A percentile compares a stretch with the other conserved stretches of the same genome.
Conservation (phyloP, 1,140 invertebrate genomes). For the Sesamia nonagrioides region DNA sequence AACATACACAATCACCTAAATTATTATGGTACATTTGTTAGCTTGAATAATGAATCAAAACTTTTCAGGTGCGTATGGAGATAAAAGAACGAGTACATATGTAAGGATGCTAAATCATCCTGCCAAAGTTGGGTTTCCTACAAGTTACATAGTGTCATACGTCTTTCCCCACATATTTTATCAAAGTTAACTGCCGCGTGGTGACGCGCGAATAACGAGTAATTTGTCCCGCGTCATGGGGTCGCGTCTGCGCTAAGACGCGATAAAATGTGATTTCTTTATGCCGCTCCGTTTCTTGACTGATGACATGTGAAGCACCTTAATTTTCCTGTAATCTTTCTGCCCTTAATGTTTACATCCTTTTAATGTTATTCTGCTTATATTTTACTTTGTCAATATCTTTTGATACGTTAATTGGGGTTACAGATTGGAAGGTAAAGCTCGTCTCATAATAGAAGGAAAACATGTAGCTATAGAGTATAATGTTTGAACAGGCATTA, state of each 20-base stretch:
- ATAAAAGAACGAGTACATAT: not conserved
- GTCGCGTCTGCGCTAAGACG: not conserved
- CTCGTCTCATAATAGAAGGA: too few species aligned
- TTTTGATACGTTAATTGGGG: not conserved
- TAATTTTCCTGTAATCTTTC: not conserved
- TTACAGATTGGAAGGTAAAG: not conserved
- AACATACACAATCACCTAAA: too few species aligned
- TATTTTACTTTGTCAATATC: not conserved
- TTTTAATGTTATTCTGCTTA: too few species aligned
- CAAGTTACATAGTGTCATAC: not conserved
- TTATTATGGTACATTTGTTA: not conserved
- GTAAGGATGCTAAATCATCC: not conserved
- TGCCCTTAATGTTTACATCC: not conserved
- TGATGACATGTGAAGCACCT: not conserved
- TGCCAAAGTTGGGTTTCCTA: not conserved
- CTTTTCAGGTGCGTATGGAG: not conserved
- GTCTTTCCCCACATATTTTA: not conserved
- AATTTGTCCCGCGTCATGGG: not conserved
- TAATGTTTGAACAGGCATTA: not conserved
- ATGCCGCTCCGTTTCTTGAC: not conserved
- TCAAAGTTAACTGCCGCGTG: not conserved
- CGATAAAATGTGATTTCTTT: conserved; percentile 1
- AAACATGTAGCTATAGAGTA: too few species aligned
- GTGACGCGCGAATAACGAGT: conserved; percentile 1
- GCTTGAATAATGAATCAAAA: conserved; percentile 1